A percentile compares a stretch with the other conserved stretches of the same genome.
These are phyloP conservation scores for Conger conger DNA, from an alignment of 2,113 vertebrate species.

Conservation along the genomic window DNA sequence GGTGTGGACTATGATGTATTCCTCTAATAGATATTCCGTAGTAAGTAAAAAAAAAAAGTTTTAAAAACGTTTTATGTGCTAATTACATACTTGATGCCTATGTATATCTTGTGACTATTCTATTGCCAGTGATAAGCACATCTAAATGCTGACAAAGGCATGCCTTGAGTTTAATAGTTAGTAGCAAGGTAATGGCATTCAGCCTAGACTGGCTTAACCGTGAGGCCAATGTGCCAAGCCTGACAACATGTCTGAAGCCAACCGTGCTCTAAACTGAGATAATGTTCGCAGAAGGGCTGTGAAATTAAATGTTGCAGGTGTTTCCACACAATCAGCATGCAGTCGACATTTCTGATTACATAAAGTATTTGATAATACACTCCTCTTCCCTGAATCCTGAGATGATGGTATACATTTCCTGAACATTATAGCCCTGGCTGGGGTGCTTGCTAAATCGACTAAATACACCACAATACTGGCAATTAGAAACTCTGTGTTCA, in stretches of 20 bases:
- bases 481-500: too few species aligned
- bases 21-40: neutral
- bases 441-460: too few species aligned
- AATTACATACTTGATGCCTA: neutral
- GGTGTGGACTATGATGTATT: neutral
- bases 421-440: too few species aligned
- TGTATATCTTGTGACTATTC: neutral
- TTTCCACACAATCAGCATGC: neutral
- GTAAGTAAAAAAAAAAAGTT: too few species aligned
- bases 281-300: neutral
- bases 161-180: neutral
- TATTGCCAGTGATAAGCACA: neutral
- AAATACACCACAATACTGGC: too few species aligned
- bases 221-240: neutral
- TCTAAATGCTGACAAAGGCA: neutral
- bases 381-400: too few species aligned
- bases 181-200: neutral
- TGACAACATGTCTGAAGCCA: neutral
- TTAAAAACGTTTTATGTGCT: too few species aligned
- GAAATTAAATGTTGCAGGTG: neutral
- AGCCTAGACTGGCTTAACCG: neutral
- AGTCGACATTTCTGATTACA: neutral
- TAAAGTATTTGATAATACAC: neutral
- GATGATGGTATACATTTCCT: too few species aligned
- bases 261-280: neutral